These are phyloP conservation scores for Leptothorax acervorum DNA, from an alignment of 2,888 invertebrate species.

Conservation along the genomic window DNA sequence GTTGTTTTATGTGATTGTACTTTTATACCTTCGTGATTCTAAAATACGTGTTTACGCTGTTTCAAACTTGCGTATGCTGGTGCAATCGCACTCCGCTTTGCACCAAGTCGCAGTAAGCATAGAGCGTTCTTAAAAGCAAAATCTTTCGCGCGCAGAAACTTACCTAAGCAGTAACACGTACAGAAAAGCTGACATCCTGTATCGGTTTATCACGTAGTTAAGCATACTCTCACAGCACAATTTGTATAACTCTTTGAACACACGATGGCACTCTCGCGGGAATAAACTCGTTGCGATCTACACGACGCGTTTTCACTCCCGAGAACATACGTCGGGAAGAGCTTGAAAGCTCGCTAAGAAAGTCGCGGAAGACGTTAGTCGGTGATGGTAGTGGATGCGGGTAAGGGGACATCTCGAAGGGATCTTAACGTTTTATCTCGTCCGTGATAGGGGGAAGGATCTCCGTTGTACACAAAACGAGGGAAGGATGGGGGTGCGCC, in stretches of 20 bases:
- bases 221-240: slow-evolving; percentile 15
- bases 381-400: slow-evolving; percentile 25
- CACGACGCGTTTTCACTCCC: slow-evolving; percentile 49
- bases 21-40: not conserved
- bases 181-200: slow-evolving; percentile 24
- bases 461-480: slow-evolving; percentile 48
- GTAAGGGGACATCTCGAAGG: slow-evolving; percentile 32
- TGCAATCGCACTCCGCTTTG: slow-evolving; percentile 12
- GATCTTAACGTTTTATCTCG: slow-evolving; percentile 43
- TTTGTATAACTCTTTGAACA: slow-evolving; percentile 9
- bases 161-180: slow-evolving; percentile 33
- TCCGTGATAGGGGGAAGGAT: slow-evolving; percentile 47
- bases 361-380: slow-evolving; percentile 27
- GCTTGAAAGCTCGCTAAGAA: slow-evolving; percentile 45
- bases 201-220: not conserved
- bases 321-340: slow-evolving; percentile 1
- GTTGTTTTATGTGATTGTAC: not conserved
- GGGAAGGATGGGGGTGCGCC: slow-evolving; percentile 31
- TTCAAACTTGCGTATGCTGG: slow-evolving; percentile 16
- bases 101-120: not conserved
- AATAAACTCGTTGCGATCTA: slow-evolving; percentile 18
- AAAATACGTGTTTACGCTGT: not conserved
- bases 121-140: not conserved
- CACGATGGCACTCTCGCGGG: slow-evolving; percentile 16
- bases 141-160: slow-evolving; percentile 11